Conservation (phyloP, 53 echinoderm and acorn worm genomes). For the Paracentrotus lividus region DNA sequence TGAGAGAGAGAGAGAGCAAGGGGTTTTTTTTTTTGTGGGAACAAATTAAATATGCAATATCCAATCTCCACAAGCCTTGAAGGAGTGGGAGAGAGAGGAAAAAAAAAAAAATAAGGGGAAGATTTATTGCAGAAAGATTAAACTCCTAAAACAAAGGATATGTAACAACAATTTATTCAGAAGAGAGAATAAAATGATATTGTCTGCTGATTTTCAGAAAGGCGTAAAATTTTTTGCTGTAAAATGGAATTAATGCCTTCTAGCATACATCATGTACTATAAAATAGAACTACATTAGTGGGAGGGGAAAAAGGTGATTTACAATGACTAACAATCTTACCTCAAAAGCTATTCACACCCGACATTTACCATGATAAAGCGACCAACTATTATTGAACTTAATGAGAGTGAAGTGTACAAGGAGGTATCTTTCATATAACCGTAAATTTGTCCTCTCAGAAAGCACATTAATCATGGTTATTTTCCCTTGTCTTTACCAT, state of each 20-base stretch:
- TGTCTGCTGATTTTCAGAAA: background rate
- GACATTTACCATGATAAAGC: constrained; percentile 14
- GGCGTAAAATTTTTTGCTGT: background rate
- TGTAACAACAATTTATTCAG: too few species aligned
- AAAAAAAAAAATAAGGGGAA: too few species aligned
- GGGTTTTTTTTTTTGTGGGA: too few species aligned
- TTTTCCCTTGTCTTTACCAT: background rate
- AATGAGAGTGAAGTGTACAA: background rate
- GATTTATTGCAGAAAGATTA: too few species aligned
- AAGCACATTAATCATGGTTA: constrained; percentile 41
- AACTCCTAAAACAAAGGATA: too few species aligned
- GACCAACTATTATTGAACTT: background rate
- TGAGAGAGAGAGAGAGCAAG: too few species aligned
- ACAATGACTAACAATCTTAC: background rate
- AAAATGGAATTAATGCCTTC: background rate
- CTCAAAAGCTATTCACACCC: background rate
- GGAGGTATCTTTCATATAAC: background rate
- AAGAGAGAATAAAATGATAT: too few species aligned
- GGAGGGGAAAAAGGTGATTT: background rate
- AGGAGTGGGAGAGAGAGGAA: too few species aligned
- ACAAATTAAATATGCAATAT: too few species aligned
- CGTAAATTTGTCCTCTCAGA: constrained; percentile 44
- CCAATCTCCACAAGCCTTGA: too few species aligned
- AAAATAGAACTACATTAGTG: too few species aligned
- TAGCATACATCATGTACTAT: background rate